Conservation (phyloP, 2,888 invertebrate species). For the Salpingus planirostris region DNA sequence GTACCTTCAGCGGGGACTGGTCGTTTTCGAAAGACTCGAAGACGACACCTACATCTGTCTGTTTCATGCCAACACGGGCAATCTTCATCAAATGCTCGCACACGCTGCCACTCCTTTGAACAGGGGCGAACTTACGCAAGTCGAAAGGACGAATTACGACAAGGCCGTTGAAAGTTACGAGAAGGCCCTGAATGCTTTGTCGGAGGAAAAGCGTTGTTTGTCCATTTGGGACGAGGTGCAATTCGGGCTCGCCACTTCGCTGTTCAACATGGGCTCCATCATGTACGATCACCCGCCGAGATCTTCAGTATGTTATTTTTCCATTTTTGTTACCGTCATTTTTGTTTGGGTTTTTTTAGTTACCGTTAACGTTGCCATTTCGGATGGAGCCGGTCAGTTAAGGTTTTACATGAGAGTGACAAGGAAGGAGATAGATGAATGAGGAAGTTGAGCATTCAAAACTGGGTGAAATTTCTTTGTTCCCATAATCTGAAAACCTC, state of each 20-base stretch:
- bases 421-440: too few species aligned
- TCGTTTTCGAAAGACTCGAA: slow-evolving; percentile 57
- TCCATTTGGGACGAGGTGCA: slow-evolving; percentile 70
- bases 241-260: slow-evolving; percentile 81
- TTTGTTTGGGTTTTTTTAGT: too few species aligned
- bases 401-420: too few species aligned
- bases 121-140: slow-evolving; percentile 29
- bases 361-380: too few species aligned
- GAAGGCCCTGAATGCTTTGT: slow-evolving; percentile 58
- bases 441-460: too few species aligned
- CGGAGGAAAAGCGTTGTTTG: slow-evolving; percentile 52
- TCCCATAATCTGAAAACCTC: too few species aligned
- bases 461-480: too few species aligned
- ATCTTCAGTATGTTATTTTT: slow-evolving; percentile 28
- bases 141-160: slow-evolving; percentile 56
- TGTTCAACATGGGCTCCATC: slow-evolving; percentile 68
- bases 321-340: too few species aligned
- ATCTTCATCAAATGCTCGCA: slow-evolving; percentile 71
- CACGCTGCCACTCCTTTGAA: slow-evolving; percentile 48
- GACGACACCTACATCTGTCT: slow-evolving; percentile 74
- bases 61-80: slow-evolving; percentile 71
- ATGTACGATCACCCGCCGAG: slow-evolving; percentile 61
- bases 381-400: too few species aligned
- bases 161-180: slow-evolving; percentile 65
- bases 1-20: slow-evolving; percentile 59